Conservation (phyloP, 1,140 invertebrate species). For the Rhizoglyphus robini region DNA sequence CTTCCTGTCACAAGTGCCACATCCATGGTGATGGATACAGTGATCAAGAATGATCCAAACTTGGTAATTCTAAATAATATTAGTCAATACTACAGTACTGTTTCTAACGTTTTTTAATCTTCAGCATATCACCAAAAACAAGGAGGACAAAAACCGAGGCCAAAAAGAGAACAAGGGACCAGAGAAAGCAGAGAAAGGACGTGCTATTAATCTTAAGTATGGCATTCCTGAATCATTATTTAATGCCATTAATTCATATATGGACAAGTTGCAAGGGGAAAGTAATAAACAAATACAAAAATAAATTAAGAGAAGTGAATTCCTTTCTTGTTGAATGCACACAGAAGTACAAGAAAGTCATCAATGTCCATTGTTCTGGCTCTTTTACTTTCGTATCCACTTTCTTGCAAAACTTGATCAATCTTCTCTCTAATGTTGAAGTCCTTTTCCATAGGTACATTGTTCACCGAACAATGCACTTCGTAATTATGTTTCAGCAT, state of each 20-base stretch:
- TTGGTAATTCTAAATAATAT: too few relatives aligned
- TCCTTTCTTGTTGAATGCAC: slow-evolving; percentile 72
- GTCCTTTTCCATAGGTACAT: slow-evolving; percentile 59
- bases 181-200: too few relatives aligned
- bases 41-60: not conserved
- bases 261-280: not conserved
- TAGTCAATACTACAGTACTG: too few relatives aligned
- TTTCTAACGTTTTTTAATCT: too few relatives aligned
- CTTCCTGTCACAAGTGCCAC: not conserved
- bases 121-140: too few relatives aligned
- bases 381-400: slow-evolving; percentile 54
- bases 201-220: too few relatives aligned
- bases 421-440: slow-evolving; percentile 77
- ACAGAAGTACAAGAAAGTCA: slow-evolving; percentile 76
- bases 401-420: slow-evolving; percentile 52
- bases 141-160: too few relatives aligned
- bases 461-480: slow-evolving; percentile 68
- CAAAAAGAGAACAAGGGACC: too few relatives aligned
- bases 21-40: not conserved
- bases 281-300: not conserved
- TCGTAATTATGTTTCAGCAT: slow-evolving; percentile 84
- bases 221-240: not conserved
- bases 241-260: not conserved
- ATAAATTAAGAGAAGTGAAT: slow-evolving; percentile 54
- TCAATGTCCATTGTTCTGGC: slow-evolving; percentile 90